Evolutionary conservation across 2,888 invertebrate species (phyloP).

Genomic region (Mimumesa dahlbomi): DNA sequence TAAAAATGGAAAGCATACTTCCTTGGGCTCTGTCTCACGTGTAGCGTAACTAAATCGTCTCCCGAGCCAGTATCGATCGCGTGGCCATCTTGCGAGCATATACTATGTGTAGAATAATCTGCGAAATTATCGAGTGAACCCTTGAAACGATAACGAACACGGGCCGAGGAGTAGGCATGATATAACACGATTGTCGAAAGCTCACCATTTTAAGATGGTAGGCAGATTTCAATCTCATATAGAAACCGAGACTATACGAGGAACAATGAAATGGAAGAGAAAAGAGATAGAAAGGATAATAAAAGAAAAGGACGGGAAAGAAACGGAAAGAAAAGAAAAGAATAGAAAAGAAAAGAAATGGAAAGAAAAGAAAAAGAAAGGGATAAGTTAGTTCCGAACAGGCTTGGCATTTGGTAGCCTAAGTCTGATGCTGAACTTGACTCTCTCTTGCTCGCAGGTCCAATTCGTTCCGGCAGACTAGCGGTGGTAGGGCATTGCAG

Average conservation of each 20-base stretch:
- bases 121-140: background rate
- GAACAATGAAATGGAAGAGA: too few relatives aligned
- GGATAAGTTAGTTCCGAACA: slow-evolving; percentile 64
- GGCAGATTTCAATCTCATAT: too few relatives aligned
- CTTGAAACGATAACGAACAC: slow-evolving; percentile 11
- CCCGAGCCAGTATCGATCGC: too few relatives aligned
- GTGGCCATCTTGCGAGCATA: too few relatives aligned
- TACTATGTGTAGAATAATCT: too few relatives aligned
- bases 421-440: slow-evolving; percentile 81
- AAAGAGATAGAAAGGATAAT: too few relatives aligned
- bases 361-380: slow-evolving; percentile 32
- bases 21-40: too few relatives aligned
- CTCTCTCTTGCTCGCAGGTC: slow-evolving; percentile 87
- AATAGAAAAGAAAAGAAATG: slow-evolving; percentile 12
- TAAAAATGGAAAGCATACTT: too few relatives aligned
- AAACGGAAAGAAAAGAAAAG: slow-evolving; percentile 12
- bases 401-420: slow-evolving; percentile 76
- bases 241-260: too few relatives aligned
- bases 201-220: slow-evolving; percentile 1
- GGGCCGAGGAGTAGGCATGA: background rate
- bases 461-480: slow-evolving; percentile 94
- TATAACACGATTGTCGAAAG: background rate
- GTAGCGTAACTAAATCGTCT: too few relatives aligned
- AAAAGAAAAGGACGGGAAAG: slow-evolving; percentile 19
- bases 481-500: slow-evolving; percentile 81